A percentile compares a stretch with the other conserved stretches of the same genome.
phyloP scores from a whole-genome alignment of 92 coral and sea anemone species.

The Epizoanthus scotinus region DNA sequence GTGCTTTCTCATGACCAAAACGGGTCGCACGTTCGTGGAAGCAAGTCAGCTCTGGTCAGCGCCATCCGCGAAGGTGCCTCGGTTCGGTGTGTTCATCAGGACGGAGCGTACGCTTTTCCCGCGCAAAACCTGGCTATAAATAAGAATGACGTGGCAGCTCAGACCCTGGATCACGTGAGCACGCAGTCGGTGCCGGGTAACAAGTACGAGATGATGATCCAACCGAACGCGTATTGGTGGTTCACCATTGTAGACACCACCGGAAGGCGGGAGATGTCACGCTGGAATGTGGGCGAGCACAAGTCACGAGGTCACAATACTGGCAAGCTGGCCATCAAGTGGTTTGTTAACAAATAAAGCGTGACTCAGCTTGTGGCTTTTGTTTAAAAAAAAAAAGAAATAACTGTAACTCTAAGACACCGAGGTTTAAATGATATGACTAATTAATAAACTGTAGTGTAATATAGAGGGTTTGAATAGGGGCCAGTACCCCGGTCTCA shows the following conservation, averaged over 20 bases:
- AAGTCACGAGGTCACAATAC: slow-evolving; percentile 52
- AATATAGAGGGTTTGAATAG: too few relatives aligned
- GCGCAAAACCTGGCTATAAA: slow-evolving; percentile 57
- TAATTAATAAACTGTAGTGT: too few relatives aligned
- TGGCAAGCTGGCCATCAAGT: slow-evolving; percentile 60
- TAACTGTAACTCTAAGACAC: too few relatives aligned
- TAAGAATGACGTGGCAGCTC: slow-evolving; percentile 52
- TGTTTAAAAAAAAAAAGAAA: too few relatives aligned
- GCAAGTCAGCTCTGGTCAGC: slow-evolving; percentile 44
- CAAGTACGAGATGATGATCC: slow-evolving; percentile 52
- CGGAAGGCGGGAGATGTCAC: slow-evolving; percentile 73
- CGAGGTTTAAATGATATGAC: too few relatives aligned
- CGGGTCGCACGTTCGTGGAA: slow-evolving; percentile 46
- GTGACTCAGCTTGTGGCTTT: too few relatives aligned
- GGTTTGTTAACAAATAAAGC: slow-evolving; percentile 63
- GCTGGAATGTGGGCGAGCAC: slow-evolving; percentile 75
- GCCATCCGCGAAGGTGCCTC: slow-evolving; percentile 64
- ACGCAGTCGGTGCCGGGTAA: slow-evolving; percentile 47
- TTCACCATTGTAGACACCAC: slow-evolving; percentile 64
- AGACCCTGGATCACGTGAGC: slow-evolving; percentile 65
- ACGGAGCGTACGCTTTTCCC: slow-evolving; percentile 63
- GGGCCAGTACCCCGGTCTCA: too few relatives aligned
- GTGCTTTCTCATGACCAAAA: slow-evolving; percentile 38
- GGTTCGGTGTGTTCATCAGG: slow-evolving; percentile 54
- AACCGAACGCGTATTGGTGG: slow-evolving; percentile 78